Evolutionary conservation across 2,888 invertebrate genomes (phyloP).

Genomic region (Cheilosia pagana): DNA sequence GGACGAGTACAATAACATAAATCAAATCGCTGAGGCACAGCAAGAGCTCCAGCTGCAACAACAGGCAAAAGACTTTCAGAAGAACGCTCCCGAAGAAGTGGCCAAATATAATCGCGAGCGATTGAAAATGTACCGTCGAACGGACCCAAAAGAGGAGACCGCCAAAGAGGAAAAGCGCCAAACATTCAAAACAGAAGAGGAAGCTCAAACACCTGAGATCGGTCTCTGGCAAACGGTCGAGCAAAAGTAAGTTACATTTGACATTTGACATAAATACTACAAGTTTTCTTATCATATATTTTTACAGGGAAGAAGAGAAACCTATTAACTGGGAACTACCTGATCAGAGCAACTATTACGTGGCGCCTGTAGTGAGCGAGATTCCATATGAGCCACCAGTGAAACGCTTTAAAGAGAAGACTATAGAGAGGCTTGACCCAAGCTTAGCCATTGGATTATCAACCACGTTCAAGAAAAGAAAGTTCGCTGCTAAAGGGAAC

Average conservation of each 20-base stretch:
- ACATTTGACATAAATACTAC: conserved; percentile 10
- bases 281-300: not conserved
- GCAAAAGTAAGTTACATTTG: conserved; percentile 84
- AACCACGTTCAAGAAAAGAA: conserved; percentile 82
- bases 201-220: conserved; percentile 87
- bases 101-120: conserved; percentile 83
- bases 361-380: conserved; percentile 78
- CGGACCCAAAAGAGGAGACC: conserved; percentile 78
- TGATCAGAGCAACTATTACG: conserved; percentile 81
- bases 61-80: conserved; percentile 82
- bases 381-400: conserved; percentile 79
- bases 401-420: conserved; percentile 83
- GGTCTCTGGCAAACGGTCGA: conserved; percentile 90
- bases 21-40: conserved; percentile 84
- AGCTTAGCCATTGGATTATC: conserved; percentile 75
- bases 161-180: conserved; percentile 83
- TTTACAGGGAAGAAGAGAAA: conserved; percentile 83
- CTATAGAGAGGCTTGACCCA: conserved; percentile 78
- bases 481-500: conserved; percentile 81
- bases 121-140: conserved; percentile 79
- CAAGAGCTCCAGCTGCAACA: conserved; percentile 84
- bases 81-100: conserved; percentile 84
- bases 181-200: conserved; percentile 84
- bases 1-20: conserved; percentile 86
- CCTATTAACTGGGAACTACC: conserved; percentile 90